These are phyloP conservation scores for Zophobas morio DNA, from an alignment of 1,140 invertebrate species.

Conservation along the genomic window DNA sequence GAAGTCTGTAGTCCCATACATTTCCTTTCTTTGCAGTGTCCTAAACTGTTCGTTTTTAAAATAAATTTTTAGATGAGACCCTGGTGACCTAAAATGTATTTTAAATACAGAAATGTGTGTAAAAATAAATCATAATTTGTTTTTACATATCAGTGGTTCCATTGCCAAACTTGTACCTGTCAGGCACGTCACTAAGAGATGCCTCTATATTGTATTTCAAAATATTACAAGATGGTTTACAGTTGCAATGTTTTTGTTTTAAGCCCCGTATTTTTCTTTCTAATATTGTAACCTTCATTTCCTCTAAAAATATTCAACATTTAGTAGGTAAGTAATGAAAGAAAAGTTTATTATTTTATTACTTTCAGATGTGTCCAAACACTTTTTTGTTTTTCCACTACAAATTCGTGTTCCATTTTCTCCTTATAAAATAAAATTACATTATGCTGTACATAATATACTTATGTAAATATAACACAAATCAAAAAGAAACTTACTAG, in stretches of 20 bases:
- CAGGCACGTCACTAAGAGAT: slow-evolving; percentile 60
- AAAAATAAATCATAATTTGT: too few relatives aligned
- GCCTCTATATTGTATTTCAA: slow-evolving; percentile 76
- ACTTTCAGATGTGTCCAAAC: background rate
- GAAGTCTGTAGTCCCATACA: slow-evolving; percentile 76
- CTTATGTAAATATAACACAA: too few relatives aligned
- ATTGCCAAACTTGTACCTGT: too few relatives aligned
- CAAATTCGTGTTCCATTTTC: too few relatives aligned
- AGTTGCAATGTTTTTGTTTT: slow-evolving; percentile 68
- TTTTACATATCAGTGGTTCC: too few relatives aligned
- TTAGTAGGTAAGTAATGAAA: background rate
- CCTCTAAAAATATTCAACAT: background rate
- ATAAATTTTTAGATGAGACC: slow-evolving; percentile 69
- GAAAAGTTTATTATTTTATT: background rate
- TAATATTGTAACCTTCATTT: background rate
- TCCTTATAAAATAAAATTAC: too few relatives aligned
- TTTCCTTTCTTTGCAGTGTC: slow-evolving; percentile 73
- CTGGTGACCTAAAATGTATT: slow-evolving; percentile 62
- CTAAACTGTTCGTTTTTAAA: slow-evolving; percentile 77
- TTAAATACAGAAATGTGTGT: too few relatives aligned
- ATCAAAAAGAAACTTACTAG: slow-evolving; percentile 67
- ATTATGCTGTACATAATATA: too few relatives aligned
- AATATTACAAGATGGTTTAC: slow-evolving; percentile 76
- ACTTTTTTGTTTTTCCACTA: too few relatives aligned
- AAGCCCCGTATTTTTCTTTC: background rate